Conservation (phyloP, 2,888 invertebrate species). For the Gnatocerus cornutus region DNA sequence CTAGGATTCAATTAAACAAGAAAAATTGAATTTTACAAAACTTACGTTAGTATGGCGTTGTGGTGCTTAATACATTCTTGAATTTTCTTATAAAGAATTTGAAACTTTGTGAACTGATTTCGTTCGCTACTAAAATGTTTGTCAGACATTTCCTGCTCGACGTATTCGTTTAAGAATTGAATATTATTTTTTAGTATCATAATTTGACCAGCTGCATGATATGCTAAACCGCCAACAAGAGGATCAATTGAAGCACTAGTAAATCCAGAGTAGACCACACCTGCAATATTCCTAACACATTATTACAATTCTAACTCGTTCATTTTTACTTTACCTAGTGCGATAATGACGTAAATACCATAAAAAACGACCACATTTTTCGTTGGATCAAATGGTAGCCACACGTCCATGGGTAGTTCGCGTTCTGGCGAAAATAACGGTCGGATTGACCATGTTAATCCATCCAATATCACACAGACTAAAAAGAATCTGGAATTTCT, state of each 20-base stretch:
- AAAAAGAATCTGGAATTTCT: not conserved
- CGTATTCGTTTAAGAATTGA: conserved; percentile 4
- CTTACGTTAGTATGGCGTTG: conserved; percentile 21
- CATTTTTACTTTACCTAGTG: too few relatives aligned
- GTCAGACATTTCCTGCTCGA: not conserved
- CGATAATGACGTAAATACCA: too few relatives aligned
- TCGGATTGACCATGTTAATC: not conserved
- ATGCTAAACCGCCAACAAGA: conserved; percentile 14
- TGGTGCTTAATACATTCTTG: conserved; percentile 18
- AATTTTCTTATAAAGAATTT: conserved; percentile 11
- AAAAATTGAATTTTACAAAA: not conserved
- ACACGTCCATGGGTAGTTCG: conserved; percentile 15
- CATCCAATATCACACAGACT: not conserved
- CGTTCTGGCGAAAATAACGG: conserved; percentile 9
- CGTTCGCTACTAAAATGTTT: not conserved
- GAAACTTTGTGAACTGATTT: not conserved
- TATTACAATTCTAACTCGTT: not conserved
- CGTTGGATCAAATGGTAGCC: conserved; percentile 22
- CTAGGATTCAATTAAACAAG: conserved; percentile 11
- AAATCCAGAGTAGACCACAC: conserved; percentile 2
- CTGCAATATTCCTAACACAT: conserved; percentile 4
- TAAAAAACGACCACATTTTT: too few relatives aligned
- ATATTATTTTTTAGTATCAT: conserved; percentile 29
- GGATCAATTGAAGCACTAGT: conserved; percentile 14
- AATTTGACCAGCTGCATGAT: conserved; percentile 21